These are phyloP conservation scores for Aquatica leii DNA, from an alignment of 2,888 invertebrate genomes.

Conservation along the genomic window DNA sequence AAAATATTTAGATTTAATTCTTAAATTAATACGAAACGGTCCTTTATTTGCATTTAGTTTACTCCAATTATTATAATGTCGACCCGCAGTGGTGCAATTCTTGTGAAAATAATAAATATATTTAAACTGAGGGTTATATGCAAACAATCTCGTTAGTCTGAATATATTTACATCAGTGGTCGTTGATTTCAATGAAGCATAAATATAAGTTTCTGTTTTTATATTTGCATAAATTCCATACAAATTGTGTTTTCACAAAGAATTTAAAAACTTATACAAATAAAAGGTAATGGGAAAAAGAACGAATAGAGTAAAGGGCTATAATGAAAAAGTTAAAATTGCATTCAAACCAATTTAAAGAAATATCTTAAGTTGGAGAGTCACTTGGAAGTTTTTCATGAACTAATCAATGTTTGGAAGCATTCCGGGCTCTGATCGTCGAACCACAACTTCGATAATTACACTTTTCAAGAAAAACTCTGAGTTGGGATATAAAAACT, in stretches of 20 bases:
- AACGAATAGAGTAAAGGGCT: slow-evolving; percentile 43
- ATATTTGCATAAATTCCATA: background rate
- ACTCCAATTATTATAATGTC: slow-evolving; percentile 16
- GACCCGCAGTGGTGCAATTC: slow-evolving; percentile 12
- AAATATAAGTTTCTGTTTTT: slow-evolving; percentile 17
- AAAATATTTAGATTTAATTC: slow-evolving; percentile 46
- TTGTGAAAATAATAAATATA: slow-evolving; percentile 15
- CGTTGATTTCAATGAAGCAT: slow-evolving; percentile 11
- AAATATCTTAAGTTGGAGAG: slow-evolving; percentile 53
- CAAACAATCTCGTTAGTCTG: slow-evolving; percentile 18
- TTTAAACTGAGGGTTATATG: slow-evolving; percentile 17
- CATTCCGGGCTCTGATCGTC: slow-evolving; percentile 49
- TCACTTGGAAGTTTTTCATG: slow-evolving; percentile 54
- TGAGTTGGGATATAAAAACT: background rate
- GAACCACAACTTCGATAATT: slow-evolving; percentile 54
- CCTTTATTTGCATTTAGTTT: slow-evolving; percentile 33
- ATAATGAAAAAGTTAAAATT: slow-evolving; percentile 54
- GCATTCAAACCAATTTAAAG: slow-evolving; percentile 51
- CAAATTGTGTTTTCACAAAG: slow-evolving; percentile 17
- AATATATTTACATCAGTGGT: slow-evolving; percentile 14
- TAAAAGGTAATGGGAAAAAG: slow-evolving; percentile 35
- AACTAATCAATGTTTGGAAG: slow-evolving; percentile 56
- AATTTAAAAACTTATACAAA: slow-evolving; percentile 23
- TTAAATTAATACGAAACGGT: slow-evolving; percentile 37
- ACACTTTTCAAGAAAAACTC: slow-evolving; percentile 45